Evolutionary conservation across 2,797 vertebrate genomes (phyloP), one percentile per base, ranked within the genome.

Genomic region (Peromyscus melanophrys): DNA sequence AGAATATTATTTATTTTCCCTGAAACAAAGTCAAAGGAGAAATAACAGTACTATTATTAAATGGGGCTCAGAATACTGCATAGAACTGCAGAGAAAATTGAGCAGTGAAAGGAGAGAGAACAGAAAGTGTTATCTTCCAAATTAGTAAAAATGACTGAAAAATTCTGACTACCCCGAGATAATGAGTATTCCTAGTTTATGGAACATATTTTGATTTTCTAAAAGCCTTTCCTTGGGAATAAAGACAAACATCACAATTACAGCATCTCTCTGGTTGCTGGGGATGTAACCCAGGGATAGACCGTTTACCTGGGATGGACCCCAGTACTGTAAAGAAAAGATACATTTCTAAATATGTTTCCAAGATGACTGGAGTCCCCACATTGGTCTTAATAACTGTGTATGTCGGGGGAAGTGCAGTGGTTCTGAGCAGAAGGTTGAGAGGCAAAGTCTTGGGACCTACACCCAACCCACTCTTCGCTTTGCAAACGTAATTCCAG

Each of bases 1-100:
- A 67, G 27, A 34, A 52, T 81, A 46, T 87, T 43, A 59, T 77
- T 94, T 85, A 52, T 73, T 78, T 87, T 69, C 25, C 1, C 17
- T 89, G 21, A 31, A 63, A 78, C n/a, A 95, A 46, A 94, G 61
- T 94, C 76, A 89, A 94, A 87, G 46, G 13, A 71, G 34, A 71
- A 76, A 88, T 87, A 87, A 29, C 4, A 82, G 85, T 65, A 4
- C 43, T 83, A 21, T 55, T 76, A 65, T 85, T n/a, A 81, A 87
- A 49, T 2, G 46, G 40, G 13, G 1, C 6, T 63, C 12, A 78
- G 9, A 49, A 77, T 31, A 94, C 19, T 78, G 13, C 21, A 52
- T 27, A 57, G 57, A 75, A 80, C 23, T n/a, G 89, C 19, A 37
- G 59, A 82, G 69, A 71, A 94, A 89, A 77, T 27, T 31, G 61